Percentiles rank a stretch among this genome's conserved stretches.
These are phyloP conservation scores for Hemaris fuciformis DNA, from an alignment of 2,888 invertebrate species.

Conservation along the genomic window DNA sequence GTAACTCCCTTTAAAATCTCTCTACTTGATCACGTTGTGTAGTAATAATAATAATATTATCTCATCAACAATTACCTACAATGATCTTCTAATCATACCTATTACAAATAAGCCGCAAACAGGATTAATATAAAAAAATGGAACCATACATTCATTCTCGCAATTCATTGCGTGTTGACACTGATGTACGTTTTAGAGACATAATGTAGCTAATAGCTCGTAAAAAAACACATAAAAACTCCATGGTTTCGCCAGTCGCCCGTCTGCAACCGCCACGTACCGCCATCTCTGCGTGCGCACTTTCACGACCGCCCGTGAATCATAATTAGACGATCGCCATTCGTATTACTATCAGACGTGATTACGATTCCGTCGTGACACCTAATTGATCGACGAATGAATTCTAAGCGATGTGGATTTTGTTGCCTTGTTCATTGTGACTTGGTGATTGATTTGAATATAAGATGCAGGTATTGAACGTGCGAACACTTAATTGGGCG, in stretches of 20 bases:
- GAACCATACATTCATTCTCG: background rate
- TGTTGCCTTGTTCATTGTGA: background rate
- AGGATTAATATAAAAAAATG: too few species aligned
- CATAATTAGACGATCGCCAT: constrained; percentile 25
- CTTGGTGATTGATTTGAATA: background rate
- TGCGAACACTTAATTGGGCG: too few species aligned
- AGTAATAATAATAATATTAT: too few species aligned
- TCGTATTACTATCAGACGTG: constrained; percentile 3
- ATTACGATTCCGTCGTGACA: constrained; percentile 6
- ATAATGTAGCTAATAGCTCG: background rate
- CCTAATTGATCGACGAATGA: constrained; percentile 11
- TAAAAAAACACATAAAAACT: background rate
- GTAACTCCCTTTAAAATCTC: too few species aligned
- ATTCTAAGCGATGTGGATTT: background rate
- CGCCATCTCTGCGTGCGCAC: constrained; percentile 18
- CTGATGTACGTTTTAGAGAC: background rate
- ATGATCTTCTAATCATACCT: too few species aligned
- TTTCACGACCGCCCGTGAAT: constrained; percentile 39
- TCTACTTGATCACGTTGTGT: too few species aligned
- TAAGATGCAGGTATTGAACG: background rate
- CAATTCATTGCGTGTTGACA: background rate
- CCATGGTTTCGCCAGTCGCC: background rate
- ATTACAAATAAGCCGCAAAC: too few species aligned
- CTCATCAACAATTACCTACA: too few species aligned
- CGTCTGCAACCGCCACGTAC: constrained; percentile 18